Percentiles rank a stretch among this genome's conserved stretches.
Evolutionary conservation across 2,797 vertebrate species (phyloP).

Genomic region (Aeoliscus strigatus): DNA sequence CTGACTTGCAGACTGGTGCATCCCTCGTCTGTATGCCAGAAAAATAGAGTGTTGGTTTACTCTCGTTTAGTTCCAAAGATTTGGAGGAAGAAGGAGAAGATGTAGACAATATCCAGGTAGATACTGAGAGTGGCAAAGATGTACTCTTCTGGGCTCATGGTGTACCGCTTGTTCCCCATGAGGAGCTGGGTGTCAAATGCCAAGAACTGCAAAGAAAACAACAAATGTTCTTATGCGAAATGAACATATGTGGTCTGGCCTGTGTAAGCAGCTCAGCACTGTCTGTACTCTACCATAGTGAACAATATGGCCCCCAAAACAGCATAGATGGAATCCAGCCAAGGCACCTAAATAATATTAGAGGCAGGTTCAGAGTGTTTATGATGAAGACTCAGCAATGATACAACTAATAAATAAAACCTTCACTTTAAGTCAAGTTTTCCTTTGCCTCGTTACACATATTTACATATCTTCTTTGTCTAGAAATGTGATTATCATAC

Average conservation of each 20-base stretch:
- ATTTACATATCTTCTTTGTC: too few species aligned
- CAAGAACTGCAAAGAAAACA: conserved; percentile 78
- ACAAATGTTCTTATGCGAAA: not conserved
- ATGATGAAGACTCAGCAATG: conserved; percentile 4
- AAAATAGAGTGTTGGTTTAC: conserved; percentile 13
- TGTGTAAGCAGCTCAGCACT: too few species aligned
- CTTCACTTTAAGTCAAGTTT: too few species aligned
- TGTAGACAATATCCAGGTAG: conserved; percentile 92
- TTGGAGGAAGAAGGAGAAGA: conserved; percentile 91
- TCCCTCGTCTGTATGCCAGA: conserved; percentile 4
- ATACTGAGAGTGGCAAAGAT: conserved; percentile 91
- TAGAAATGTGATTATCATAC: too few species aligned
- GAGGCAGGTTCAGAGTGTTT: too few species aligned
- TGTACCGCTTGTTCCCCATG: conserved; percentile 84
- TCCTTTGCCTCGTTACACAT: too few species aligned
- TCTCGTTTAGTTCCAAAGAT: conserved; percentile 76
- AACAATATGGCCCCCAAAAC: conserved; percentile 85
- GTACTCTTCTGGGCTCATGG: conserved; percentile 90
- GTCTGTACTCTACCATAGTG: conserved; percentile 81
- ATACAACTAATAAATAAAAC: too few species aligned
- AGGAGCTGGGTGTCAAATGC: conserved; percentile 93
- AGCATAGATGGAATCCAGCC: conserved; percentile 87
- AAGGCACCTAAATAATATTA: too few species aligned
- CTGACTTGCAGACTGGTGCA: conserved; percentile 8
- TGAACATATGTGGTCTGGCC: not conserved